Evolutionary conservation across 2,113 vertebrate species (phyloP), one percentile per base, ranked within the genome.

Genomic region (Pomatostomus ruficeps): DNA sequence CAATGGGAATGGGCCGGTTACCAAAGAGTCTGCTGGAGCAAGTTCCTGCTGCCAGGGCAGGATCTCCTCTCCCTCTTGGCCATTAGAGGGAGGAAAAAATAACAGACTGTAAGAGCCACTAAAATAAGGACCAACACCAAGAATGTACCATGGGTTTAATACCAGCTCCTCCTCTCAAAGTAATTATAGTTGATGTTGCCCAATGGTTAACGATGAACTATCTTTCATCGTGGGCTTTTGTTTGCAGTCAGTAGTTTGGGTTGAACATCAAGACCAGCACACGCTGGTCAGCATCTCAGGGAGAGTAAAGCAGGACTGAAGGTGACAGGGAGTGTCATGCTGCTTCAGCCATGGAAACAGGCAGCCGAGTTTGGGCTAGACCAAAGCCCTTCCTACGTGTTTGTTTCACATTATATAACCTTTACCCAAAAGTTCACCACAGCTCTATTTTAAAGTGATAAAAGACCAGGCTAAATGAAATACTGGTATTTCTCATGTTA

Each of bases 1-100:
- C 97, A 97, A 95, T 96, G 95, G 95, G 91, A 96, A 96, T 13
- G 96, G 95, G 97, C 80, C 55, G 1, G 85, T 86, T 95, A 96
- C 96, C 96, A 96, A 97, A 96, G 95, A 95, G 96, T 93, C 95
- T 96, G 96, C 88, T 96, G 90, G 95, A 97, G 92, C 76, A 93
- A 93, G 95, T 88, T 96, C 88, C 90, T 0, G 20, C 95, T 96
- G 95, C 88, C 95, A 94, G 93, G 79, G 91, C 94, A 93, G 96
- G 94, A 96, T 96, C 94, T 96, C 93, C 93, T 92, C 91, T 95
- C 96, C 95, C 93, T 93, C 96, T 92, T 96, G 88, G 89, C 91
- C 96, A 94, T 96, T 96, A 95, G 97, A 97, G 95, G 93, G 89
- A 94, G 95, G 95, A 95, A 95, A 97, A 97, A 97, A 96, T 95